Percentiles rank a stretch among this genome's conserved stretches.
Evolutionary conservation across 1,140 invertebrate genomes (phyloP).

Genomic region (Chionoecetes opilio): DNA sequence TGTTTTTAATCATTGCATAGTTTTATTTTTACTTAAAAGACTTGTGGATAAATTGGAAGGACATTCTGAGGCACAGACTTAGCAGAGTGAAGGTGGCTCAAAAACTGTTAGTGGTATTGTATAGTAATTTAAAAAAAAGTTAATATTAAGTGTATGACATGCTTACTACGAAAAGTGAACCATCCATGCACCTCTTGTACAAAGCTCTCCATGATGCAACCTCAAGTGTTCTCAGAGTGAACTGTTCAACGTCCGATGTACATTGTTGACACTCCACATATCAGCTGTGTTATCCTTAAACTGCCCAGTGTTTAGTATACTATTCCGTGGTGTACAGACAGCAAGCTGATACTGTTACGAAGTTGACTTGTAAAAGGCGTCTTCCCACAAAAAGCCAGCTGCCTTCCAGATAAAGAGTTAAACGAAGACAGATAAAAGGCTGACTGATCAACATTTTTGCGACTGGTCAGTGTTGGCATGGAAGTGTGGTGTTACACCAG

Average conservation of each 20-base stretch:
- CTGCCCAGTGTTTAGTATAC: conserved; percentile 58
- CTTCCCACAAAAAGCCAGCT: conserved; percentile 43
- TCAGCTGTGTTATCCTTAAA: conserved; percentile 67
- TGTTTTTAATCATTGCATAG: background rate
- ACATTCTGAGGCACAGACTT: background rate
- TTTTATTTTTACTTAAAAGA: background rate
- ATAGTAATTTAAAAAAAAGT: conserved; percentile 34
- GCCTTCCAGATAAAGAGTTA: conserved; percentile 35
- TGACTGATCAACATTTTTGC: background rate
- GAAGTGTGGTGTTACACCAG: background rate
- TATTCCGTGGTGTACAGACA: conserved; percentile 10
- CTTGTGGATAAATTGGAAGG: background rate
- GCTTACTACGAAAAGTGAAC: conserved; percentile 53
- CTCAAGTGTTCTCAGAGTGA: conserved; percentile 78
- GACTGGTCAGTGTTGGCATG: background rate
- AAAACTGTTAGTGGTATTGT: conserved; percentile 1
- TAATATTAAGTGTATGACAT: conserved; percentile 20
- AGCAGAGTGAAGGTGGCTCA: background rate
- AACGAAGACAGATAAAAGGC: background rate
- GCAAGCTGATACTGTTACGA: background rate
- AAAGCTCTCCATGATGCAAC: conserved; percentile 75
- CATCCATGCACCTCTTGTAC: conserved; percentile 78
- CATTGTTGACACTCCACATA: conserved; percentile 72
- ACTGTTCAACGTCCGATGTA: conserved; percentile 69
- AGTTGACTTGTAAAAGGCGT: conserved; percentile 40